phyloP scores from a whole-genome alignment of 2,113 vertebrate genomes.

The Ginglymostoma cirratum region DNA sequence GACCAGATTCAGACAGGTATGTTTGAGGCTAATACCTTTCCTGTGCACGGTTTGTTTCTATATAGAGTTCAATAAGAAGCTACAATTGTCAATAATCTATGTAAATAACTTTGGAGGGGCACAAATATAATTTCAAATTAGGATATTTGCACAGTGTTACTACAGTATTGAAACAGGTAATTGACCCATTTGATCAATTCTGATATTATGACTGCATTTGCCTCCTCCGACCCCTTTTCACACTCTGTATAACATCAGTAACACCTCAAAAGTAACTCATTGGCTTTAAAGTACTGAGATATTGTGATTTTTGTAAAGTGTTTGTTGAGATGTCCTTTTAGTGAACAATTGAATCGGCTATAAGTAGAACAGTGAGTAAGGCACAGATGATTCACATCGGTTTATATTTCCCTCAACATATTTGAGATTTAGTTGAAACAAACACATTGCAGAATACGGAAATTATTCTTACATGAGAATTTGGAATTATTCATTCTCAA shows the following conservation, averaged over 20 bases:
- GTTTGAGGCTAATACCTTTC: background rate
- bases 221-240: background rate
- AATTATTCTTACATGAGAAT: background rate
- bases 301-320: background rate
- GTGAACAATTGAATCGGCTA: background rate
- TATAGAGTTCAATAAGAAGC: background rate
- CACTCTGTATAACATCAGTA: background rate
- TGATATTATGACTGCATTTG: background rate
- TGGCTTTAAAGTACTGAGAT: background rate
- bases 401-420: background rate
- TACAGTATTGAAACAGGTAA: background rate
- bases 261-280: background rate
- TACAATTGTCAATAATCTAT: background rate
- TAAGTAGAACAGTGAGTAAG: background rate
- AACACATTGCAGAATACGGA: background rate
- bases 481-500: background rate
- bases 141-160: background rate
- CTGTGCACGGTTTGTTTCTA: background rate
- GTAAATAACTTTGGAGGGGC: background rate
- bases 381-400: background rate
- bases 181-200: background rate
- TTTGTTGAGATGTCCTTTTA: background rate
- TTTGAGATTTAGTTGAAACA: background rate
- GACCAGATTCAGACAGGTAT: conserved; percentile 90
- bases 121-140: background rate